Evolutionary conservation across 2,888 invertebrate species (phyloP).

Genomic region (Lottia gigantea): DNA sequence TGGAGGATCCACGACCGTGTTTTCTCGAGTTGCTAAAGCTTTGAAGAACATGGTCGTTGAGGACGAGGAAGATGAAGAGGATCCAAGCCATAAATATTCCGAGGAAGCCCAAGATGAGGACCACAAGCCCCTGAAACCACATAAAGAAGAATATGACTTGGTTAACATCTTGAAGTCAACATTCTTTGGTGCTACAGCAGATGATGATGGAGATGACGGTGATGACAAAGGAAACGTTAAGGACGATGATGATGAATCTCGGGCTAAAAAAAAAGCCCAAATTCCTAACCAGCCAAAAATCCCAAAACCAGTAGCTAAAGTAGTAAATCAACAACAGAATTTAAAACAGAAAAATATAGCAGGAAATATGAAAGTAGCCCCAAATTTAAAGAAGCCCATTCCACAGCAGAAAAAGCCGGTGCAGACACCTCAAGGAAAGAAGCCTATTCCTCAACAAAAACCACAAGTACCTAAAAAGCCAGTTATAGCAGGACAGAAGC

Average conservation of each 20-base stretch:
- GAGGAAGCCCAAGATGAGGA: slow-evolving; percentile 15
- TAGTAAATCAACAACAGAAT: background rate
- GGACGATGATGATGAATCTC: slow-evolving; percentile 25
- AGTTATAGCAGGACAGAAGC: background rate
- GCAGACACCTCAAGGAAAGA: background rate
- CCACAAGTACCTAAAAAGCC: slow-evolving; percentile 9
- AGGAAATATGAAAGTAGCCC: slow-evolving; percentile 15
- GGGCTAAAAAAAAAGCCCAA: slow-evolving; percentile 28
- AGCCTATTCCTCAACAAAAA: slow-evolving; percentile 10
- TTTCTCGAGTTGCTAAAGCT: slow-evolving; percentile 39
- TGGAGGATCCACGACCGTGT: slow-evolving; percentile 32
- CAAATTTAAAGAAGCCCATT: background rate
- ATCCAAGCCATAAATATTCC: slow-evolving; percentile 27
- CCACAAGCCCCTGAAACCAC: slow-evolving; percentile 15
- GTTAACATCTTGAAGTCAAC: slow-evolving; percentile 16
- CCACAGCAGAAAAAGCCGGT: slow-evolving; percentile 2
- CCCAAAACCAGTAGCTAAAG: background rate
- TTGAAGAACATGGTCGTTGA: slow-evolving; percentile 39
- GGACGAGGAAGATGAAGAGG: slow-evolving; percentile 30
- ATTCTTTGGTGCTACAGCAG: slow-evolving; percentile 23
- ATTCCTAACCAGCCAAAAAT: slow-evolving; percentile 13
- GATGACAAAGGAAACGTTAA: slow-evolving; percentile 38
- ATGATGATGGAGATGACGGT: slow-evolving; percentile 35
- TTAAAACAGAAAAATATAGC: background rate
- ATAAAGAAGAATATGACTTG: slow-evolving; percentile 17